Percentiles rank a stretch among this genome's conserved stretches.
phyloP scores from a whole-genome alignment of 1,140 invertebrate species.

The Drosophila triauraria region DNA sequence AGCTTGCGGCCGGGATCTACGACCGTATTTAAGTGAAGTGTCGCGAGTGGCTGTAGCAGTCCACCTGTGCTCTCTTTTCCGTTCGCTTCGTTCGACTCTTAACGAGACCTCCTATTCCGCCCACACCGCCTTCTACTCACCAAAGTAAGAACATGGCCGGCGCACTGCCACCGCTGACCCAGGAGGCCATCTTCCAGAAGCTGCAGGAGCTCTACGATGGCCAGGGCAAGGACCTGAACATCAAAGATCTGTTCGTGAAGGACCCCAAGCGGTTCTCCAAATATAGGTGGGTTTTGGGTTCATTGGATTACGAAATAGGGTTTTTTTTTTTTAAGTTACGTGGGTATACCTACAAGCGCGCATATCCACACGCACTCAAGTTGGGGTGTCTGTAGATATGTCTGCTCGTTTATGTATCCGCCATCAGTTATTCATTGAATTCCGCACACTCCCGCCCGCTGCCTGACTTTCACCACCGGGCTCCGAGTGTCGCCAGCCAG shows the following conservation, averaged over 20 bases:
- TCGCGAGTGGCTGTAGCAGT: constrained; percentile 26
- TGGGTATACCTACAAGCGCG: constrained; percentile 20
- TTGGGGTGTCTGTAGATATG: constrained; percentile 7
- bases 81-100: constrained; percentile 40
- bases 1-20: constrained; percentile 14
- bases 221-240: constrained; percentile 90
- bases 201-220: constrained; percentile 90
- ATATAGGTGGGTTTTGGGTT: constrained; percentile 88
- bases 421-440: constrained; percentile 26
- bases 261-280: constrained; percentile 92
- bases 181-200: constrained; percentile 90
- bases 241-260: constrained; percentile 91
- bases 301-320: constrained; percentile 1
- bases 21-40: constrained; percentile 68
- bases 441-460: constrained; percentile 7
- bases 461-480: constrained; percentile 45
- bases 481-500: constrained; percentile 27
- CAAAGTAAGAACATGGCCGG: constrained; percentile 75
- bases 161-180: constrained; percentile 85
- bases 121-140: constrained; percentile 18
- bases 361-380: constrained; percentile 20
- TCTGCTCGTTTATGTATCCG: constrained; percentile 35
- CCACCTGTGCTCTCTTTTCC: constrained; percentile 52
- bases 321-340: constrained; percentile 24
- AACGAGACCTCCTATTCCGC: constrained; percentile 34